These are phyloP conservation scores for Vanessa cardui DNA, from an alignment of 2,888 invertebrate species.

Conservation along the genomic window DNA sequence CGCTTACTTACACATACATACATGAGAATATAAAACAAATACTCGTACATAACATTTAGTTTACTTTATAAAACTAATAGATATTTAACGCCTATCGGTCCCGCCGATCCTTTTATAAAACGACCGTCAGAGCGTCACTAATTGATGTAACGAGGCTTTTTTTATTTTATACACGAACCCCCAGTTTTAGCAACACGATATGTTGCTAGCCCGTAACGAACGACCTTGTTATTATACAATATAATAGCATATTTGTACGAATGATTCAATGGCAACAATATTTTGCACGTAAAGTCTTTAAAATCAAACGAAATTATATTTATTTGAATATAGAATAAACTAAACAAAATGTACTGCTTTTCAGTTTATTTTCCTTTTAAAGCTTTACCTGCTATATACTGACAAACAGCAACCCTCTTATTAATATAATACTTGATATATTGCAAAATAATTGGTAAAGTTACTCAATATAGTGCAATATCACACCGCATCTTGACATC, in stretches of 20 bases:
- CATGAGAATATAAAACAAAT: no score
- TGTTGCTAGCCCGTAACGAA: not conserved
- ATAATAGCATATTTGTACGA: not conserved
- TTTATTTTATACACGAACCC: slow-evolving; percentile 13
- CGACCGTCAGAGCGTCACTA: slow-evolving; percentile 21
- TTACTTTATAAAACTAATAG: slow-evolving; percentile 11
- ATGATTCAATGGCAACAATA: not conserved
- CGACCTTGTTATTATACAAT: not conserved
- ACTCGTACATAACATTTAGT: not conserved
- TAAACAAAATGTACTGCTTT: no score
- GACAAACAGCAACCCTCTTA: no score
- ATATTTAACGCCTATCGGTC: slow-evolving; percentile 21
- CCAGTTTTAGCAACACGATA: slow-evolving; percentile 8
- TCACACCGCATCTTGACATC: no score
- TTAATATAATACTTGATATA: no score
- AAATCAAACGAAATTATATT: no score
- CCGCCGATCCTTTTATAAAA: slow-evolving; percentile 18
- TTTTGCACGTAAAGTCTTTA: not conserved
- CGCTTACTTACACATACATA: no score
- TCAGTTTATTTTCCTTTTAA: no score
- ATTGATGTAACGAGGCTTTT: slow-evolving; percentile 21
- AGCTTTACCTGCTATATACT: no score
- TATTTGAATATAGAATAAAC: no score
- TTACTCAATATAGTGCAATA: no score
- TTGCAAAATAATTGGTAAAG: no score